A percentile compares a stretch with the other conserved stretches of the same genome.
These are phyloP conservation scores for Aplysina aerophoba DNA, from an alignment of 37 sponge, comb jelly and placozoan species.

Conservation along the genomic window DNA sequence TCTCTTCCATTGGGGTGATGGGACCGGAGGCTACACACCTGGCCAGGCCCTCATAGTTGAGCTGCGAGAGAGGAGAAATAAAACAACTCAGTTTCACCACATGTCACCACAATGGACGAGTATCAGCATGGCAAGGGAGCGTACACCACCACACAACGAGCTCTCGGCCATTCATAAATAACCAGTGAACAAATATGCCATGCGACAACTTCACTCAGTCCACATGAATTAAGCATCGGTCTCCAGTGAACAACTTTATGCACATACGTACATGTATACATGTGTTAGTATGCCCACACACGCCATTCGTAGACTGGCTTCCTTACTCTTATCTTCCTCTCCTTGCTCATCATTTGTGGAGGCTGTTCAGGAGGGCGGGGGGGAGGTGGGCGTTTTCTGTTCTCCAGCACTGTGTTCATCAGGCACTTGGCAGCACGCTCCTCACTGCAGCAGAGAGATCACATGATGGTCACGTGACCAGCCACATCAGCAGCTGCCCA, in stretches of 20 bases:
- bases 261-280: neutral
- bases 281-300: neutral
- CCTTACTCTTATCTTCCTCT: conserved; percentile 69
- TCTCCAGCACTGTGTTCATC: conserved; percentile 60
- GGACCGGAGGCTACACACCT: conserved; percentile 86
- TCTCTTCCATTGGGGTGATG: conserved; percentile 76
- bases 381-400: conserved; percentile 35
- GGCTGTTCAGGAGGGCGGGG: conserved; percentile 61
- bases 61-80: conserved; percentile 30
- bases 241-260: too few species aligned
- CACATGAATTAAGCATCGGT: too few species aligned
- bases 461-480: too few species aligned
- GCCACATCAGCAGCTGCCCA: too few species aligned
- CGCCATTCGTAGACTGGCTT: neutral
- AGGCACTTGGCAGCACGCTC: conserved; percentile 58
- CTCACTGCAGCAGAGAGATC: conserved; percentile 51
- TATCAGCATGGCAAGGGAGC: neutral
- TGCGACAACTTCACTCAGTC: neutral
- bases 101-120: neutral
- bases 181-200: neutral
- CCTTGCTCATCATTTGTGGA: conserved; percentile 85
- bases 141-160: neutral
- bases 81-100: too few species aligned
- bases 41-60: conserved; percentile 89
- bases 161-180: neutral